These are phyloP conservation scores for Marmota monax DNA, from an alignment of 2,113 vertebrate species.

Conservation along the genomic window DNA sequence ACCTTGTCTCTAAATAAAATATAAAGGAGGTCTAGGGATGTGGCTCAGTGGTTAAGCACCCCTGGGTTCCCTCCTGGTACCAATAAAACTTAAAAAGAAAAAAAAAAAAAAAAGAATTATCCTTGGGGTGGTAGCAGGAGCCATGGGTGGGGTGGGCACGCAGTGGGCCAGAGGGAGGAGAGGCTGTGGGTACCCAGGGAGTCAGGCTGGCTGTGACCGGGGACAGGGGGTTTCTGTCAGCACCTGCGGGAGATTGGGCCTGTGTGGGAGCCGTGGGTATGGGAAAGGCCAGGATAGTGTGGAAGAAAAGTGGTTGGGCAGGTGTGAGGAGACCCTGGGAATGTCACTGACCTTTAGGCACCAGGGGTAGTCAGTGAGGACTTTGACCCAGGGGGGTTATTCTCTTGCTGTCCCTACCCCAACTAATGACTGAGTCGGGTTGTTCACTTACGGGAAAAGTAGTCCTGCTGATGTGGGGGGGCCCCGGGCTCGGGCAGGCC, in stretches of 20 bases:
- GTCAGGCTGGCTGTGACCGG: background rate
- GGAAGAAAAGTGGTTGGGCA: background rate
- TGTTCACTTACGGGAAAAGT: background rate
- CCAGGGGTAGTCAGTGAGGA: too few species aligned
- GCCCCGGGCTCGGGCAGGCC: background rate
- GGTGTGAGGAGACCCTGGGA: background rate
- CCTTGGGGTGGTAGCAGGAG: background rate
- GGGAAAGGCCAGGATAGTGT: background rate
- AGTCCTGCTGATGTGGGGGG: background rate
- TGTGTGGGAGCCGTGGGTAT: background rate
- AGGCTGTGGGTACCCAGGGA: background rate
- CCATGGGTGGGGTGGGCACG: background rate
- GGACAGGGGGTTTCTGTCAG: background rate
- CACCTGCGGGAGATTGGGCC: background rate
- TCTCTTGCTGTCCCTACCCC: background rate
- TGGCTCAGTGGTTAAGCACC: too few species aligned
- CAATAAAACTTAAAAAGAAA: too few species aligned
- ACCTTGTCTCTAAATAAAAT: too few species aligned
- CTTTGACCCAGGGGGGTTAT: too few species aligned
- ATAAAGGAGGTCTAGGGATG: too few species aligned
- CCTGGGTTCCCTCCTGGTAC: too few species aligned
- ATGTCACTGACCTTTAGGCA: background rate
- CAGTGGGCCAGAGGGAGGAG: background rate
- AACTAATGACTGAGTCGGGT: accelerated
- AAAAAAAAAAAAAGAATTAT: background rate